These are phyloP conservation scores for Echinops telfairi DNA, from an alignment of 2,113 vertebrate genomes.

Conservation along the genomic window DNA sequence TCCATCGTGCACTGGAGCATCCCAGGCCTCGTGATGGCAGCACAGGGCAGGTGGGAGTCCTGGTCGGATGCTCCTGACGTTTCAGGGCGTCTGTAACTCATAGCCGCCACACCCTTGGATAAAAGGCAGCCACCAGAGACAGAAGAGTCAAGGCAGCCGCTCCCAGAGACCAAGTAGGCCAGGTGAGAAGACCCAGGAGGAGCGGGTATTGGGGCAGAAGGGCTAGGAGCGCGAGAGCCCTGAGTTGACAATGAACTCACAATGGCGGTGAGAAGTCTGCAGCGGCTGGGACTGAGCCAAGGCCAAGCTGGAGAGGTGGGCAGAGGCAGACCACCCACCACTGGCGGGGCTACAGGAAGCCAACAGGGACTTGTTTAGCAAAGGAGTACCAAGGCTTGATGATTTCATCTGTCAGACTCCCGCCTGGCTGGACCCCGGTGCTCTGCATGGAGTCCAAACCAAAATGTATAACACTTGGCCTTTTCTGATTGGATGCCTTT, in stretches of 20 bases:
- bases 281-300: neutral
- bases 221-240: neutral
- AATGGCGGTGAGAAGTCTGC: too few species aligned
- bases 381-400: neutral
- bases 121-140: neutral
- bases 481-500: neutral
- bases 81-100: neutral
- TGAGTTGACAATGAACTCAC: too few species aligned
- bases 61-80: neutral
- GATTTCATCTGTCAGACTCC: neutral
- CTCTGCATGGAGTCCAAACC: fast-evolving
- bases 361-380: too few species aligned
- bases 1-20: neutral
- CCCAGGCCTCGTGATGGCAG: neutral
- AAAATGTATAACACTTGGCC: neutral
- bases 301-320: neutral
- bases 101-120: neutral
- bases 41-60: neutral
- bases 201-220: neutral
- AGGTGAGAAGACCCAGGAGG: neutral
- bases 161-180: too few species aligned
- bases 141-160: neutral
- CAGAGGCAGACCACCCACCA: neutral
- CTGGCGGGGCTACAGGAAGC: neutral
- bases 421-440: neutral